Evolutionary conservation across 2,113 vertebrate species (phyloP).

Genomic region (Paralichthys olivaceus): DNA sequence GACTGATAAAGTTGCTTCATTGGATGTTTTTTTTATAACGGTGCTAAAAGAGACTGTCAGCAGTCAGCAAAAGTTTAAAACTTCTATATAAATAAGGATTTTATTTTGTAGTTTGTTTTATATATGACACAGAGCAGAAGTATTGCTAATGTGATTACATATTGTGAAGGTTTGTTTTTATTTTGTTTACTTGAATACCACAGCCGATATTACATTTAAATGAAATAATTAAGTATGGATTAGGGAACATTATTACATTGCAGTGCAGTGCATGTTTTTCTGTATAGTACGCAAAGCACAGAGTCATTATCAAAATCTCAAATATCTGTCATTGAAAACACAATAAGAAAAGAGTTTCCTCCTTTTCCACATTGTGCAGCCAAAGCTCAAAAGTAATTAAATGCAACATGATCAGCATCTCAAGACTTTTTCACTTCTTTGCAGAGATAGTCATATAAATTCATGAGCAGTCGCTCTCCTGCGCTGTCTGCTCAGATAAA

Average conservation of each 20-base stretch:
- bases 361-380: neutral
- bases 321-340: neutral
- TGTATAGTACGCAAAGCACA: neutral
- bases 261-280: neutral
- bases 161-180: neutral
- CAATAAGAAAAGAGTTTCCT: neutral
- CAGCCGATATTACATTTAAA: neutral
- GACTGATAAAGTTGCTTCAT: neutral
- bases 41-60: neutral
- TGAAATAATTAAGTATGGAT: neutral
- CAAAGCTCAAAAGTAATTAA: neutral
- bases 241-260: neutral
- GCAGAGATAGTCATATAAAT: slow-evolving; percentile 1
- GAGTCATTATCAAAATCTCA: neutral
- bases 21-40: too few species aligned
- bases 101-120: neutral
- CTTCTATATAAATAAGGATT: neutral
- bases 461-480: slow-evolving; percentile 7
- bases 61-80: neutral
- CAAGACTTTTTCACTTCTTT: neutral
- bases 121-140: neutral
- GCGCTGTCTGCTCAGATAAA: slow-evolving; percentile 12
- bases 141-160: neutral
- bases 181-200: neutral
- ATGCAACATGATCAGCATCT: neutral